Evolutionary conservation across 2,888 invertebrate species (phyloP), one percentile per base, ranked within the genome.

Genomic region (Heliconius charithonia): DNA sequence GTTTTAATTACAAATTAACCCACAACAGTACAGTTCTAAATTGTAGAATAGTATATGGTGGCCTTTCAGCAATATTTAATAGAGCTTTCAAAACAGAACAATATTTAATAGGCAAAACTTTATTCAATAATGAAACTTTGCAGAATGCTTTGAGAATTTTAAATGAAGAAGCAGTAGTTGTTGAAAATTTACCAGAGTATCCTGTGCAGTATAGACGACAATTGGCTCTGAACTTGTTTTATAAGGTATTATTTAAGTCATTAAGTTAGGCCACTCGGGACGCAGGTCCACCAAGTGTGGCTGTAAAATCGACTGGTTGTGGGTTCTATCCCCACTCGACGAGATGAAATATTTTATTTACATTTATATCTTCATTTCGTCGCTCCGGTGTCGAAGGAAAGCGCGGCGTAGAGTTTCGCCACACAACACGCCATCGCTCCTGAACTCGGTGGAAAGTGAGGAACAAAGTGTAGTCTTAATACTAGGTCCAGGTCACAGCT

Each of bases 161-260:
- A 37, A 83, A 85, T 4, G 72, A 82, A 0, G 92, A 92, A 76
- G 27, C 90, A 10, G 78, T 87, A 0, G 89, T 87, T 0, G 84
- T 82, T 3, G 88, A 87, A 13, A 83, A 85, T 56, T 92, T 95
- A 12, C 95, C 96, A 0, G 95, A 96, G 85, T 95, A 96, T 4
- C 94, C 95, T 0, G 94, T 94, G 0, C 89, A 89, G 65, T 97
- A 96, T 84, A 92, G 96, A 51, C 95, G 93, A 77, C 91, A 90
- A 10, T 89, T 97, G 4, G 96, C 96, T 0, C 85, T 96, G 32
- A 92, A 95, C 27, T 88, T 97, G 9, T 95, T 97, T 85, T 96
- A 96, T 86, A 97, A 96, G 94, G 96, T 37, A 37, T 37, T 37
- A 37, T 37, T 22, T 10, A 19, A 51, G 19, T 37, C 10, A 37